Evolutionary conservation across 37 sponge, comb jelly and placozoan species (phyloP).

Genomic region (Ephydatia muelleri): DNA sequence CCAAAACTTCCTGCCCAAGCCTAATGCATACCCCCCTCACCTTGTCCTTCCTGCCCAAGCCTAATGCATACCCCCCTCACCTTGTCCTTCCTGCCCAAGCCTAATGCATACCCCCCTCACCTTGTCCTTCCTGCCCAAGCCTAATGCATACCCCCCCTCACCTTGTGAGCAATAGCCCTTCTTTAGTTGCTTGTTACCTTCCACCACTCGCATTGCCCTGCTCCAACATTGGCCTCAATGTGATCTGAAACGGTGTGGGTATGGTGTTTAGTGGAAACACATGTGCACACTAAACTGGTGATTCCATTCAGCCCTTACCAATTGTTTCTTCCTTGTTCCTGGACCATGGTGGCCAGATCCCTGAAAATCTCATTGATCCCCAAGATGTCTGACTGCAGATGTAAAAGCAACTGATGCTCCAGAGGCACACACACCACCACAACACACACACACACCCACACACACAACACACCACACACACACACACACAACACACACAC

Average conservation of each 20-base stretch:
- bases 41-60: no score
- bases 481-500: no score
- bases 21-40: no score
- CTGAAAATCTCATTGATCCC: conserved; percentile 88
- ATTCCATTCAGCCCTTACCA: conserved; percentile 52
- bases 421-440: neutral
- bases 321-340: conserved; percentile 92
- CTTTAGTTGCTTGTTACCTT: conserved; percentile 67
- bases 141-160: no score
- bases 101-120: no score
- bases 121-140: no score
- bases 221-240: conserved; percentile 84
- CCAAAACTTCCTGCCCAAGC: no score
- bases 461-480: neutral
- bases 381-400: conserved; percentile 74
- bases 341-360: conserved; percentile 84
- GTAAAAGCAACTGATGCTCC: no score
- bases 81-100: no score
- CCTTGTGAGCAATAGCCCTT: conserved; percentile 71
- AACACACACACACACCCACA: no score
- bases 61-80: no score
- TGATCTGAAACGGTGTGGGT: conserved; percentile 39
- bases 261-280: neutral
- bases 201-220: conserved; percentile 38
- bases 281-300: neutral